phyloP scores from a whole-genome alignment of 2,797 vertebrate species.

The Bovichtus diacanthus region DNA sequence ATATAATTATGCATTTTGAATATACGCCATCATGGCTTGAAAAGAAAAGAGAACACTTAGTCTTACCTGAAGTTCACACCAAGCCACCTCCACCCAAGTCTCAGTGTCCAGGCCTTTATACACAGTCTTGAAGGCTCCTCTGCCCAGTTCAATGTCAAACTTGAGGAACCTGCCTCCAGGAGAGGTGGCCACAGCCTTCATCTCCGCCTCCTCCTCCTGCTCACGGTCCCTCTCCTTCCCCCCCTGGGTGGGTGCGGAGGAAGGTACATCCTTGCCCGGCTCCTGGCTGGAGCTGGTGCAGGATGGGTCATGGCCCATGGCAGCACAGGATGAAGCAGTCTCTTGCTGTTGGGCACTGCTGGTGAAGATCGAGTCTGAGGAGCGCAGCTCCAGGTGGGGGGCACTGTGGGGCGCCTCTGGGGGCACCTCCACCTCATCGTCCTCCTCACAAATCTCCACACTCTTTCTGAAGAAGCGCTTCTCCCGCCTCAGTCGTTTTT shows the following conservation, averaged over 20 bases:
- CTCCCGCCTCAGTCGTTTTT: conserved; percentile 84
- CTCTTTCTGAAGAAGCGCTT: conserved; percentile 94
- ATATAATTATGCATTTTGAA: not conserved
- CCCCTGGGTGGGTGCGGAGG: conserved; percentile 68
- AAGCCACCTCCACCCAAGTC: conserved; percentile 97
- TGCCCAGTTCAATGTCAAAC: conserved; percentile 94
- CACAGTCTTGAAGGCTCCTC: conserved; percentile 96
- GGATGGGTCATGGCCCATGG: conserved; percentile 71
- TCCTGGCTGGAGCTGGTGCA: conserved; percentile 60
- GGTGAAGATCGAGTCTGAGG: conserved; percentile 83
- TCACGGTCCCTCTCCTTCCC: conserved; percentile 91
- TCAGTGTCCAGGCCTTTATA: conserved; percentile 97
- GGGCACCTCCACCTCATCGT: conserved; percentile 77
- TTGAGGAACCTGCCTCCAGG: conserved; percentile 94
- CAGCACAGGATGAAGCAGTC: conserved; percentile 61
- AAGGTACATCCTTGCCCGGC: conserved; percentile 66
- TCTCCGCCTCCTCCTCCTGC: conserved; percentile 94
- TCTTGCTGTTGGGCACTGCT: conserved; percentile 72
- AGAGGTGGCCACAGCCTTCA: conserved; percentile 95
- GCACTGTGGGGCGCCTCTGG: conserved; percentile 76
- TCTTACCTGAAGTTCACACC: conserved; percentile 96
- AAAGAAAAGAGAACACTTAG: not conserved
- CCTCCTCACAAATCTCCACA: conserved; percentile 91
- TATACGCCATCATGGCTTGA: not conserved
- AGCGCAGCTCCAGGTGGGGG: conserved; percentile 77